Evolutionary conservation across 1,140 invertebrate genomes (phyloP), one percentile per base, ranked within the genome.

Genomic region (Sitodiplosis mosellana): DNA sequence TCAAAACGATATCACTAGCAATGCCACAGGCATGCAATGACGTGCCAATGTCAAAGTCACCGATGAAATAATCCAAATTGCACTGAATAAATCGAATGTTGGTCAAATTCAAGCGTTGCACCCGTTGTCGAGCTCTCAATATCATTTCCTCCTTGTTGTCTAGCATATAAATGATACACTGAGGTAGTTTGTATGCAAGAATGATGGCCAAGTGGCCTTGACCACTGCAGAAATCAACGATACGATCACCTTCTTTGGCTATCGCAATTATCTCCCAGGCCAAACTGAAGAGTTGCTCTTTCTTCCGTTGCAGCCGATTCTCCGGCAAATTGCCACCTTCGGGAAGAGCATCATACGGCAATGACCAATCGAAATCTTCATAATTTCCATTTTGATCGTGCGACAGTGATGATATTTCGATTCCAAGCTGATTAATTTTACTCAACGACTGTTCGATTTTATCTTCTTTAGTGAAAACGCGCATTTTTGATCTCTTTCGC

Each of bases 221-320:
- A 2, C 91, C 92, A 56, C 84, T 87, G 66, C 92, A 96, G 66
- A 95, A 96, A 62, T 96, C 92, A 2, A 95, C 86, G 53, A 96
- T 88, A 14, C 73, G 66, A 53, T 75, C 66, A 1, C 66, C 67
- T 11, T 66, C 54, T 47, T 69, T 68, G 0, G 76, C 80, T 41
- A 91, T 62, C 42, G 76, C 74, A 1, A 83, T 58, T 0, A 88
- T 80, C 18, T 86, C 80, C 57, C 79, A 77, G n/a, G 77, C 78
- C 51, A 97, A 67, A 60, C 87, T 94, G 64, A 91, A 81, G 20
- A 97, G 59, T 61, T 97, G 92, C 52, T 92, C 76, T 42, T 79
- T 80, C 69, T 97, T 97, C 49, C 86, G 71, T 20, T 73, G 59
- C 3, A 81, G 65, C 42, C 91, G 73, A 15, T 73, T 70, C 53